These are phyloP conservation scores for Synergus umbraculus DNA, from an alignment of 2,888 invertebrate genomes.

Conservation along the genomic window DNA sequence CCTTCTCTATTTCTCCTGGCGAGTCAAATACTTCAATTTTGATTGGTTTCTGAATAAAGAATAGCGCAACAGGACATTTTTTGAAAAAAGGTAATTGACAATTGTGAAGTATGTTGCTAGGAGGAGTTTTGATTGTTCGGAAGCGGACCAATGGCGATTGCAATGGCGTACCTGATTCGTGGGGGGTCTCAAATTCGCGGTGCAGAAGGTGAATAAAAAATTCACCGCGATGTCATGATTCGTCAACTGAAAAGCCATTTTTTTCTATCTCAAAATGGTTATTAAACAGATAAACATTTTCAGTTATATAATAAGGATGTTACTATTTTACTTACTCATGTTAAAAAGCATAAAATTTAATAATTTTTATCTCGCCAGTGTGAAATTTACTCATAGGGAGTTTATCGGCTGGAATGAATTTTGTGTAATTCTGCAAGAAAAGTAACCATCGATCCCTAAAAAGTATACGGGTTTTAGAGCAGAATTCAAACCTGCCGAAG, in stretches of 20 bases:
- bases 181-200: constrained; percentile 47
- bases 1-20: constrained; percentile 52
- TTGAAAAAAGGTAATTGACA: constrained; percentile 58
- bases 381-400: constrained; percentile 41
- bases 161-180: constrained; percentile 49
- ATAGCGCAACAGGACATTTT: constrained; percentile 68
- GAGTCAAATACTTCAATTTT: constrained; percentile 48
- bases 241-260: not conserved
- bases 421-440: constrained; percentile 53
- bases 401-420: constrained; percentile 58
- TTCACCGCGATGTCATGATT: not conserved
- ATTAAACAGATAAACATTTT: not conserved
- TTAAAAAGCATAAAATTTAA: not conserved
- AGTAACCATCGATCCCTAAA: constrained; percentile 45
- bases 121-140: constrained; percentile 59
- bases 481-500: constrained; percentile 55
- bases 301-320: too few relatives aligned
- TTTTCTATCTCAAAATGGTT: not conserved
- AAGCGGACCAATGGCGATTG: constrained; percentile 61
- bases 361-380: not conserved
- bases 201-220: not conserved
- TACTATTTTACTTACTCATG: too few relatives aligned
- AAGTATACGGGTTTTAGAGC: constrained; percentile 49
- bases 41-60: constrained; percentile 64
- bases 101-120: constrained; percentile 48